Conservation (phyloP, 1,140 invertebrate species). For the Musca vetustissima region DNA sequence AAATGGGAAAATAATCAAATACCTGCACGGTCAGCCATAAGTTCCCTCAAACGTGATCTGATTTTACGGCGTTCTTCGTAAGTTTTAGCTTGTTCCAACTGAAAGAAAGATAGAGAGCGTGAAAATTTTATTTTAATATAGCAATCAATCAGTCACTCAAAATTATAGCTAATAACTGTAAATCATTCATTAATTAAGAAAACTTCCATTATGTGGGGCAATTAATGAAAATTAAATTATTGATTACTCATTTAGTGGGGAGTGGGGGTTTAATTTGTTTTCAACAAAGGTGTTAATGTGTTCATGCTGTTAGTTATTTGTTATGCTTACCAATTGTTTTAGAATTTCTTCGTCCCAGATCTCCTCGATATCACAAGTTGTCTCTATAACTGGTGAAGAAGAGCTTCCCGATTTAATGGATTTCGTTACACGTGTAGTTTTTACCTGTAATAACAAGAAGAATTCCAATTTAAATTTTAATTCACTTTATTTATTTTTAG, state of each 20-base stretch:
- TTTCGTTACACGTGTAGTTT: conserved; percentile 55
- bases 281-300: no score
- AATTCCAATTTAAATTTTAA: no score
- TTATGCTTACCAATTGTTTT: conserved; percentile 67
- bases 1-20: conserved; percentile 25
- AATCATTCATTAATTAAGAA: neutral
- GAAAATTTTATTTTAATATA: conserved; percentile 13
- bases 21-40: conserved; percentile 81
- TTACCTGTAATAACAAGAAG: no score
- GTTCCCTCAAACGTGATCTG: conserved; percentile 71
- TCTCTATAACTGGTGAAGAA: conserved; percentile 55
- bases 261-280: no score
- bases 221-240: no score
- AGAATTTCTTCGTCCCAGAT: conserved; percentile 74
- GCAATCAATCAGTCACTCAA: no score
- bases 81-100: conserved; percentile 82
- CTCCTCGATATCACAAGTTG: conserved; percentile 66
- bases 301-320: no score
- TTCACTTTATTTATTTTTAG: no score
- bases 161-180: neutral
- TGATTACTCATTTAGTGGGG: no score
- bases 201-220: no score
- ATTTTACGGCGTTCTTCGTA: conserved; percentile 84
- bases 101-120: conserved; percentile 43
- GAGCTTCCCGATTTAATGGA: conserved; percentile 48